Evolutionary conservation across 2,797 vertebrate genomes (phyloP), one percentile per base, ranked within the genome.

Genomic region (Microctenopoma steveboyesi): DNA sequence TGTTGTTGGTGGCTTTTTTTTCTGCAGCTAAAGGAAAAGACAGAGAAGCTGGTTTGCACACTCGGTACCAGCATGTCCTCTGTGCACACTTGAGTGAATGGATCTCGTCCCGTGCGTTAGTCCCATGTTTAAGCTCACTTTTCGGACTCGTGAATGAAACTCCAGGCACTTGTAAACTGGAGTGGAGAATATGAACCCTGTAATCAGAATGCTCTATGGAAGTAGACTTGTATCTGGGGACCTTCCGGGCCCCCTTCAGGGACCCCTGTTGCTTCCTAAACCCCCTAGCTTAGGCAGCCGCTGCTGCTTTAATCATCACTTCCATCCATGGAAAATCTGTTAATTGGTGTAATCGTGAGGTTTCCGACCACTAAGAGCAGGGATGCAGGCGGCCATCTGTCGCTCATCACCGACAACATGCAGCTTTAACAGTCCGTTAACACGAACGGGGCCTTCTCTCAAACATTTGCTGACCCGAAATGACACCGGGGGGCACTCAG

Each of bases 331-430:
- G 84, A 90, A 89, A 87, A 90, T 74, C 72, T 76, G 75, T 83
- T 90, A 88, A 91, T 91, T 88, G 84, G 83, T 88, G 84, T 87
- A 88, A 88, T 89, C 64, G 83, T 84, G 79, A 87, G 79, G 85
- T 90, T 86, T 90, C 88, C 85, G 89, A 88, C 89, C 89, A 64
- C 88, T 76, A 76, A 79, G 78, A 84, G 87, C 76, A 22, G 78
- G 53, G 71, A 83, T 81, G 80, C 79, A 69, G 81, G 62, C 79
- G 78, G 75, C 83, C 84, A 90, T 89, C 86, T 90, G 89, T 22
- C 22, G 22, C 22, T 2, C 22, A 22, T 22, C 22, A 22, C 22
- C 22, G 22, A 22, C 22, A 22, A 22, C 22, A 22, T 22, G 22
- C 22, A 22, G 22, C 22, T 22, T 22, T 47, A 59, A 53, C 72